Evolutionary conservation across 2,888 invertebrate species (phyloP).

Genomic region (Icerya purchasi): DNA sequence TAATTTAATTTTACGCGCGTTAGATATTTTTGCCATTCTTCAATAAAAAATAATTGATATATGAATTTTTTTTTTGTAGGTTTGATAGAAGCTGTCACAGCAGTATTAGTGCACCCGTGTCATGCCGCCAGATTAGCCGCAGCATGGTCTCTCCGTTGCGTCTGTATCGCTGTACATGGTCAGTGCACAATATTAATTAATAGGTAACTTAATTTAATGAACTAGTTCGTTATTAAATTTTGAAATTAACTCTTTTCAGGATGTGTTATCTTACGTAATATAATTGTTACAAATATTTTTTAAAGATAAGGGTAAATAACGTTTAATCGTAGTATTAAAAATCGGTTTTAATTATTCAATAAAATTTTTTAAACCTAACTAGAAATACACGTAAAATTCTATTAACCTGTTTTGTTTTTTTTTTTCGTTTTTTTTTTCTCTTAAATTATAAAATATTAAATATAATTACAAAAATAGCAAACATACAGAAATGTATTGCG

Average conservation of each 20-base stretch:
- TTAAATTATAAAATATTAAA: too few relatives aligned
- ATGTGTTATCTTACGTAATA: neutral
- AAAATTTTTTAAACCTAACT: too few relatives aligned
- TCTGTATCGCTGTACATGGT: constrained; percentile 82
- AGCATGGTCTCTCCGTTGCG: constrained; percentile 81
- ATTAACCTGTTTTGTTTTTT: too few relatives aligned
- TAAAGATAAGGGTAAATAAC: too few relatives aligned
- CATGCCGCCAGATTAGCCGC: constrained; percentile 81
- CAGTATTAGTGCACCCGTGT: constrained; percentile 82
- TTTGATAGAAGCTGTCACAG: constrained; percentile 50
- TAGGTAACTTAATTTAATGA: constrained; percentile 23
- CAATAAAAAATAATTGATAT: neutral
- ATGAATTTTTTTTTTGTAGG: constrained; percentile 27
- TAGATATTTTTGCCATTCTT: constrained; percentile 1
- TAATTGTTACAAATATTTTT: neutral
- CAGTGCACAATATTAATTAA: constrained; percentile 86
- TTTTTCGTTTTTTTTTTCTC: too few relatives aligned
- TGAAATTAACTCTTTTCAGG: neutral
- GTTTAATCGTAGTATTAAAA: too few relatives aligned
- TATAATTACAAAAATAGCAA: too few relatives aligned
- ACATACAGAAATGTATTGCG: too few relatives aligned
- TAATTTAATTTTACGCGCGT: neutral
- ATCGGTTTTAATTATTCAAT: too few relatives aligned
- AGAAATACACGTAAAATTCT: too few relatives aligned
- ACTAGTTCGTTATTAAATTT: neutral